A percentile compares a stretch with the other conserved stretches of the same genome.
Conservation (phyloP, 92 coral and sea anemone species). For the Scolanthus callimorphus region DNA sequence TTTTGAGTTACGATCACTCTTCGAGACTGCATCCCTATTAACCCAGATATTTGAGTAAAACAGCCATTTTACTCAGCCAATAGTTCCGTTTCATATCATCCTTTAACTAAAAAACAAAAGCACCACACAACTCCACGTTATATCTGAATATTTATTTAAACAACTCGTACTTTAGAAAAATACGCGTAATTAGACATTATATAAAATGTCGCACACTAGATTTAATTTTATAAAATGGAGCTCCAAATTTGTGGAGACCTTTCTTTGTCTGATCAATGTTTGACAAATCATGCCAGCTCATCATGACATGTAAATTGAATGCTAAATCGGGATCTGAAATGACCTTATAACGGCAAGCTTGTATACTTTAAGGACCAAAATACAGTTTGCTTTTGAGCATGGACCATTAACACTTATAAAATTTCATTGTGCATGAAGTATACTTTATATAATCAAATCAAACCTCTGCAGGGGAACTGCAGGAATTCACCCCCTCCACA, state of each 20-base stretch:
- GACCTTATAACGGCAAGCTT: no score
- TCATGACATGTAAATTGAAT: no score
- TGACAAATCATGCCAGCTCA: no score
- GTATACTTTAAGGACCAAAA: neutral
- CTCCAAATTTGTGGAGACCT: neutral
- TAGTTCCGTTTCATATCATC: neutral
- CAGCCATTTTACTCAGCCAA: neutral
- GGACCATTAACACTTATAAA: no score
- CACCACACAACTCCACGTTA: neutral
- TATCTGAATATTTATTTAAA: no score
- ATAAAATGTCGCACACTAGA: no score
- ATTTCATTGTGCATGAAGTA: neutral
- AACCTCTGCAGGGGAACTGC: neutral
- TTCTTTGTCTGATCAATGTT: neutral
- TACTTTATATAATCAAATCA: no score
- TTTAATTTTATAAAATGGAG: no score
- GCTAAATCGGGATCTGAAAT: no score
- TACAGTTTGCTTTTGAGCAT: neutral
- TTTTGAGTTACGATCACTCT: constrained; percentile 16
- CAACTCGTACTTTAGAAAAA: no score
- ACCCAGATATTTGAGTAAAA: constrained; percentile 12
- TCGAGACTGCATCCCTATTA: constrained; percentile 9
- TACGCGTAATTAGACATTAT: no score
- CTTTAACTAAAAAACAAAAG: no score
- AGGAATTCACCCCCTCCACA: neutral